Evolutionary conservation across 2,797 vertebrate species (phyloP).

Genomic region (Sebastes nivosus): DNA sequence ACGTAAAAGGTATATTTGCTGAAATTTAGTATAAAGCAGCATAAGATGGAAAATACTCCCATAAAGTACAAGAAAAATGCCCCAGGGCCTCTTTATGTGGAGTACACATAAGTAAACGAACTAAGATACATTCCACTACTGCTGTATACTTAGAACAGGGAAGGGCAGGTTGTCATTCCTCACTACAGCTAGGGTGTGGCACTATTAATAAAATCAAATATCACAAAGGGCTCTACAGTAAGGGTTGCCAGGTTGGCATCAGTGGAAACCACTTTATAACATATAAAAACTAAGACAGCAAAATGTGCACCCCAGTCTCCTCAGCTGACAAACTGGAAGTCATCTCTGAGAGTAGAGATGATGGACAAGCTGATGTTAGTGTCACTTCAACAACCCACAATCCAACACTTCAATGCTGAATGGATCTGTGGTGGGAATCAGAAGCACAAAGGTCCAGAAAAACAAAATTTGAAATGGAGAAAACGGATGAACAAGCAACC

Average conservation of each 20-base stretch:
- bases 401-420: background rate
- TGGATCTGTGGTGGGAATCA: too few species aligned
- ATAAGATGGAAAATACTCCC: too few species aligned
- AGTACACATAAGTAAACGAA: background rate
- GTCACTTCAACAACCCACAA: background rate
- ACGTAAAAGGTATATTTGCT: background rate
- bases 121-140: background rate
- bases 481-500: too few species aligned
- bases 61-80: background rate
- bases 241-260: too few species aligned
- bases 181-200: background rate
- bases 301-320: background rate
- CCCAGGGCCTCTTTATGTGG: background rate
- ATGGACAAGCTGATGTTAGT: background rate
- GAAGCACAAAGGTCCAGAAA: too few species aligned
- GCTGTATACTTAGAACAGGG: background rate
- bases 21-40: background rate
- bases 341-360: background rate
- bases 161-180: background rate
- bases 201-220: background rate
- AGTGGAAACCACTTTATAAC: too few species aligned
- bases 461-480: accelerated
- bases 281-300: too few species aligned
- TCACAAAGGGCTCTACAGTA: too few species aligned
- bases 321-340: background rate